Conservation (phyloP, 2,113 vertebrate genomes). For the Hypomesus transpacificus region DNA sequence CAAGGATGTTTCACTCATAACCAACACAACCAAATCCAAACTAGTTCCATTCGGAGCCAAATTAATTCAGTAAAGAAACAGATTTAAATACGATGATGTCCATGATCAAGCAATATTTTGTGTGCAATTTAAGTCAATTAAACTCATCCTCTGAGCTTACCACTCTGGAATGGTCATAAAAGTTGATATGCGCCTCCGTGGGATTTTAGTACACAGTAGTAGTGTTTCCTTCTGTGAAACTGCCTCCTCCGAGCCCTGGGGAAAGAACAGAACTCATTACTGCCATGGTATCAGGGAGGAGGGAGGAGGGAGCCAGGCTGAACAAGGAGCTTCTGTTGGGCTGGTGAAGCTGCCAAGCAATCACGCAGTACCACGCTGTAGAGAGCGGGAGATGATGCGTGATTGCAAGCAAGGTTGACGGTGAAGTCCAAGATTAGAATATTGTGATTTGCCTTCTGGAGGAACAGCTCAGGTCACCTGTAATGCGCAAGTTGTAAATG, state of each 20-base stretch:
- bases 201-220: too few relatives aligned
- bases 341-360: background rate
- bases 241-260: too few relatives aligned
- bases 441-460: conserved; percentile 22
- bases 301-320: background rate
- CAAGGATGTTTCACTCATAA: conserved; percentile 29
- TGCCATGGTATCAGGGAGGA: background rate
- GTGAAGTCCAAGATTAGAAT: conserved; percentile 34
- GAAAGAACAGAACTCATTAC: too few relatives aligned
- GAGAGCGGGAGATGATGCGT: background rate
- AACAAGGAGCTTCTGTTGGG: background rate
- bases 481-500: background rate
- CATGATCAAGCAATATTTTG: conserved; percentile 26
- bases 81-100: too few relatives aligned
- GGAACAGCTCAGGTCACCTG: conserved; percentile 26
- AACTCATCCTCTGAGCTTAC: background rate
- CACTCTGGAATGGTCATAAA: too few relatives aligned
- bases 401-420: conserved; percentile 27
- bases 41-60: conserved; percentile 13
- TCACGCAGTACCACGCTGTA: background rate
- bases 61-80: too few relatives aligned
- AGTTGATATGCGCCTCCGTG: too few relatives aligned
- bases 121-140: conserved; percentile 1
- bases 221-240: too few relatives aligned
- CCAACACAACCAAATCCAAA: conserved; percentile 32